Evolutionary conservation across 2,888 invertebrate genomes (phyloP), one percentile per base, ranked within the genome.

Genomic region (Heliconius aoede): DNA sequence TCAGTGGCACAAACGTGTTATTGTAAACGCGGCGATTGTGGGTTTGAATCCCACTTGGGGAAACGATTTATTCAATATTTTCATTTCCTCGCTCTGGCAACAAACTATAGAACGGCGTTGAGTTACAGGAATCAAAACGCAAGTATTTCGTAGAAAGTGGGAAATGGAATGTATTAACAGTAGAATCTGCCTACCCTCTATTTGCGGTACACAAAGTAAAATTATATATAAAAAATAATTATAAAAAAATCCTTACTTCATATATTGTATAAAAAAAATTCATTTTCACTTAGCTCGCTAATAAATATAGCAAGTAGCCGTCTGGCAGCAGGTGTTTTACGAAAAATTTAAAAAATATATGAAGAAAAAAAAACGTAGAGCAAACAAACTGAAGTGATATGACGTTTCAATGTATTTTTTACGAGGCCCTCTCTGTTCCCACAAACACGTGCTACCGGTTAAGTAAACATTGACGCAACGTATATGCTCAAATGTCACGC

Each of bases 381-480:
- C 78, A 78, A 78, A 81, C 82, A 81, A 80, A 81, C 76, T 81
- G 79, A 78, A 79, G 83, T 84, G 85, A 87, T 88, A 86, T 87
- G 86, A 84, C 82, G 86, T 82, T 80, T 79, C 76, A 81, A 83
- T 87, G 85, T 85, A 78, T 81, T 81, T 82, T 82, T 83, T 85
- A 81, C 80, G 83, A 81, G 79, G 77, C 62, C 79, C 36, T 11
- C 36, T 85, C 84, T 62, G 76, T 85, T 87, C 85, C 79, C 76
- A 83, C 83, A 81, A 90, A 90, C 91, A 90, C 91, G 91, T 88
- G 92, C 91, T 89, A 83, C 86, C 82, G 74, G 58, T 78, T 84
- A 84, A 83, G 85, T 86, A 88, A 89, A 88, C 85, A 89, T 80
- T 79, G 79, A 83, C 74, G 73, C 78, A 78, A 78, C 51, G 61